Conservation (phyloP, 2,113 vertebrate species). For the Electrona antarctica region DNA sequence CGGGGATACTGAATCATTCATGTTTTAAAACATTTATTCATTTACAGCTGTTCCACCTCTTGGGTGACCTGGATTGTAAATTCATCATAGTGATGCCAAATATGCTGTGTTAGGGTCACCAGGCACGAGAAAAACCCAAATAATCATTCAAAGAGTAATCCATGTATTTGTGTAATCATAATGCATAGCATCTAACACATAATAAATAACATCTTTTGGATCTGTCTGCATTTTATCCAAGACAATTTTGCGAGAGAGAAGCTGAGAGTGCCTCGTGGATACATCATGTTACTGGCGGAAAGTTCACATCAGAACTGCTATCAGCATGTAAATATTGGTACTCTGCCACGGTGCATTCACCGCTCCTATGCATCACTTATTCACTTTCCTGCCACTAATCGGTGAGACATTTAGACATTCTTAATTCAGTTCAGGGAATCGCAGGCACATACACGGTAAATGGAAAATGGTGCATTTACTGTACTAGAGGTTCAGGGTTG, state of each 20-base stretch:
- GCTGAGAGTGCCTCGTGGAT: constrained; percentile 11
- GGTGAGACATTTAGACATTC: constrained; percentile 60
- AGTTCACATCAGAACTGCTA: constrained; percentile 39
- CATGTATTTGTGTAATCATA: too few species aligned
- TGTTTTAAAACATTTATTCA: too few species aligned
- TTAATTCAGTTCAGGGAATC: constrained; percentile 50
- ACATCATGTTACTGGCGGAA: constrained; percentile 39
- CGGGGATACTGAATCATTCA: too few species aligned
- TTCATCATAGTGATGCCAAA: too few species aligned
- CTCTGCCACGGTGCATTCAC: constrained; percentile 30
- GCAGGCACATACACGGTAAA: constrained; percentile 1
- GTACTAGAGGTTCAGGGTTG: too few species aligned
- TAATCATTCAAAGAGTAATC: too few species aligned
- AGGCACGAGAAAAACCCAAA: too few species aligned
- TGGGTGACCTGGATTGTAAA: too few species aligned
- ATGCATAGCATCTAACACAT: neutral
- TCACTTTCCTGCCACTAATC: constrained; percentile 57
- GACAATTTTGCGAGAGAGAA: constrained; percentile 18
- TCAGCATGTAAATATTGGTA: constrained; percentile 43
- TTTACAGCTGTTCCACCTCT: too few species aligned
- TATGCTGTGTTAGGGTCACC: too few species aligned
- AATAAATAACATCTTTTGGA: neutral
- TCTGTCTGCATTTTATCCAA: constrained; percentile 20
- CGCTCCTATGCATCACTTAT: constrained; percentile 33
- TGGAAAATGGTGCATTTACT: too few species aligned